Evolutionary conservation across 2,113 vertebrate genomes (phyloP).

Genomic region (Alligator mississippiensis): DNA sequence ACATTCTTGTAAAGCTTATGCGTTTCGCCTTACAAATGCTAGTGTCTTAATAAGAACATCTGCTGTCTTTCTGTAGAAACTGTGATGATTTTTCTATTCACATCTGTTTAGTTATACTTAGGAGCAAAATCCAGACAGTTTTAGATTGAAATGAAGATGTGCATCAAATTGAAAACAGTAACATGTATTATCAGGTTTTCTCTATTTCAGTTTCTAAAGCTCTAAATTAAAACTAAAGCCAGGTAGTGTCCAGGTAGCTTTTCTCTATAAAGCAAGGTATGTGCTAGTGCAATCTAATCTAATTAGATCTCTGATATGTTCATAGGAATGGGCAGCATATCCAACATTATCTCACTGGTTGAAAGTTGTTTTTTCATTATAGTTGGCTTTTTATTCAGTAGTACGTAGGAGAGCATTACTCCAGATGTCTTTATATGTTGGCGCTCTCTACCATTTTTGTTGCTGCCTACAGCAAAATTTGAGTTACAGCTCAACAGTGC

Average conservation of each 20-base stretch:
- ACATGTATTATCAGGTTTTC: slow-evolving; percentile 51
- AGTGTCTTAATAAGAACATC: slow-evolving; percentile 75
- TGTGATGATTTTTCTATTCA: slow-evolving; percentile 60
- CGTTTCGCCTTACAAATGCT: slow-evolving; percentile 66
- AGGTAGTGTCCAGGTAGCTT: slow-evolving; percentile 45
- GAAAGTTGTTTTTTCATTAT: slow-evolving; percentile 30
- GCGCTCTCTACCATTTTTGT: slow-evolving; percentile 59
- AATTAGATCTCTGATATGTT: slow-evolving; percentile 56
- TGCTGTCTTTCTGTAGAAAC: slow-evolving; percentile 69
- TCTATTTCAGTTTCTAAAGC: slow-evolving; percentile 52
- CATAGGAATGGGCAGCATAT: slow-evolving; percentile 52
- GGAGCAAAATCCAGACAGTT: slow-evolving; percentile 57
- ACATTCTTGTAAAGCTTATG: slow-evolving; percentile 63
- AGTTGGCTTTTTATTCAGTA: slow-evolving; percentile 38
- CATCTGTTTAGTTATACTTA: slow-evolving; percentile 67
- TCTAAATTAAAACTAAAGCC: slow-evolving; percentile 39
- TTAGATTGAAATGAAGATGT: slow-evolving; percentile 44
- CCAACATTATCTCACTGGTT: slow-evolving; percentile 13
- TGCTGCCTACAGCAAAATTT: slow-evolving; percentile 76
- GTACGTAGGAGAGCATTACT: slow-evolving; percentile 45
- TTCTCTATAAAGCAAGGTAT: slow-evolving; percentile 42
- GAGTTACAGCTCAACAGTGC: slow-evolving; percentile 71
- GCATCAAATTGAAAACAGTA: slow-evolving; percentile 60
- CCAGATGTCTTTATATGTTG: slow-evolving; percentile 73
- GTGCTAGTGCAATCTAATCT: slow-evolving; percentile 27